Conservation (phyloP, 1,140 invertebrate genomes). For the Drosophila novamexicana region DNA sequence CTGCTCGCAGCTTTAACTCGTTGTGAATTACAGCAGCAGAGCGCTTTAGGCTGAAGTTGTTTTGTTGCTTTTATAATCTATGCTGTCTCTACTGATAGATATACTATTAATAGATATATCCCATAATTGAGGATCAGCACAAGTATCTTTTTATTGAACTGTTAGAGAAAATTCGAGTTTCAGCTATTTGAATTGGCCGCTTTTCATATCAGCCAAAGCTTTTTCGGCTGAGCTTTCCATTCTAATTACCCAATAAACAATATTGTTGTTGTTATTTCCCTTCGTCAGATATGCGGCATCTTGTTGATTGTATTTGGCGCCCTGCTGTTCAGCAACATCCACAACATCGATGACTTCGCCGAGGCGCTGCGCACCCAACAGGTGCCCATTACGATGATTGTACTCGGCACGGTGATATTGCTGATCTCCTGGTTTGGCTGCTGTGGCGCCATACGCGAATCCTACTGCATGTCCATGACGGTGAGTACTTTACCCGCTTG, state of each 20-base stretch:
- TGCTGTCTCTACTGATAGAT: no score
- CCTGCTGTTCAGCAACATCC: conserved; percentile 85
- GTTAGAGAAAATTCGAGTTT: no score
- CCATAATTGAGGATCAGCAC: no score
- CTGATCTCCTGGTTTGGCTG: conserved; percentile 93
- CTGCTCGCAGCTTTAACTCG: no score
- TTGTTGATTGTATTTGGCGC: conserved; percentile 87
- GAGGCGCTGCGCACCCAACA: conserved; percentile 85
- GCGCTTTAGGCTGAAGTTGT: no score
- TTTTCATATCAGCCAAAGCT: not conserved
- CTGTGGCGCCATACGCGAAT: conserved; percentile 93
- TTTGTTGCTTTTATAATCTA: no score
- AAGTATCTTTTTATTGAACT: not conserved
- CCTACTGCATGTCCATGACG: conserved; percentile 92
- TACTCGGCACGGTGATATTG: conserved; percentile 90
- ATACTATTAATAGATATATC: no score
- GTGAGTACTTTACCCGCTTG: conserved; percentile 84
- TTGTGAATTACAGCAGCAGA: no score
- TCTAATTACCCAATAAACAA: conserved; percentile 32
- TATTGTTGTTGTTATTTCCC: conserved; percentile 6
- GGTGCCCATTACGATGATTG: conserved; percentile 88
- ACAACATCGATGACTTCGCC: conserved; percentile 85
- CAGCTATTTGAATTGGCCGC: not conserved
- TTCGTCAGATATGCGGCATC: conserved; percentile 87
- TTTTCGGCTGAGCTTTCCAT: conserved; percentile 8